Evolutionary conservation across 2,113 vertebrate genomes (phyloP).

Genomic region (Nibea coibor): DNA sequence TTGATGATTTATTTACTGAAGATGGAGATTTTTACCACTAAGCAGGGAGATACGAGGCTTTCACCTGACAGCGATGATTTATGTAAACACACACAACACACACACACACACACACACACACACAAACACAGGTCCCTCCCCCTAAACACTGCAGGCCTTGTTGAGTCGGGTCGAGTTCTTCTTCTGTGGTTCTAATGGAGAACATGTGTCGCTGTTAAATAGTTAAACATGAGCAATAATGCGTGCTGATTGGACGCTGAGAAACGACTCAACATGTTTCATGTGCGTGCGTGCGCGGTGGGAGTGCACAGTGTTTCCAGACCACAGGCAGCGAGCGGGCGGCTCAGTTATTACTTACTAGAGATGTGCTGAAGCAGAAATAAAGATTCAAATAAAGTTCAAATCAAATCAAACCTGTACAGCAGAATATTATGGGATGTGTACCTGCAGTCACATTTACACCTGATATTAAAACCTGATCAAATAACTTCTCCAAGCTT

Average conservation of each 20-base stretch:
- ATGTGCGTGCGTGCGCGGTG: background rate
- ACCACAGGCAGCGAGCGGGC: background rate
- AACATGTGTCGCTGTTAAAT: conserved; percentile 10
- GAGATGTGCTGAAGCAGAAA: background rate
- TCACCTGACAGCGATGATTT: background rate
- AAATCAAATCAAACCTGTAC: no score
- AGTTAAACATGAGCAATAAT: background rate
- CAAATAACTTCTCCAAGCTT: no score
- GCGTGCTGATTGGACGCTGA: background rate
- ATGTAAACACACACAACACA: conserved; percentile 2
- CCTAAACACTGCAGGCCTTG: background rate
- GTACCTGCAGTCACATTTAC: no score
- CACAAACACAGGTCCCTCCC: background rate
- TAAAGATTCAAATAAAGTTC: no score
- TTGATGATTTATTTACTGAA: conserved; percentile 13
- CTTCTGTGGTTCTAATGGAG: conserved; percentile 9
- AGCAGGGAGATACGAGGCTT: background rate
- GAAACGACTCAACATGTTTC: background rate
- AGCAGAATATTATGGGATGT: no score
- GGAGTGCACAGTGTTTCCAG: background rate
- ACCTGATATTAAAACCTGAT: no score
- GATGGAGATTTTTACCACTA: background rate
- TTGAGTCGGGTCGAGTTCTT: background rate
- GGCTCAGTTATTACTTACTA: background rate
- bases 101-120: background rate